Conservation (phyloP, 1,140 invertebrate species). For the Arctopsyche grandis region DNA sequence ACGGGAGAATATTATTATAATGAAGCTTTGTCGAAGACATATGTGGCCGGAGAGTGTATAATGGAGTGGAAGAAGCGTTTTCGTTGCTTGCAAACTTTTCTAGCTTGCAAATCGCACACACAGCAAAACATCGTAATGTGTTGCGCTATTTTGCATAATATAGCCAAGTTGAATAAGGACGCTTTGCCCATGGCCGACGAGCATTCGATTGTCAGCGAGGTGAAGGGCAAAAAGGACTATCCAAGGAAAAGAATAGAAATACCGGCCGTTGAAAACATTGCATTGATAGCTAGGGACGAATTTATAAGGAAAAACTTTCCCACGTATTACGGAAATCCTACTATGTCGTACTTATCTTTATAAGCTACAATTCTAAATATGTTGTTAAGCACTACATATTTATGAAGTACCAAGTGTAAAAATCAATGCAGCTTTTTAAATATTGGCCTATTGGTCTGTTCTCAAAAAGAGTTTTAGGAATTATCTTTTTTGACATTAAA, state of each 20-base stretch:
- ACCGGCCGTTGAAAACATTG: conserved; percentile 46
- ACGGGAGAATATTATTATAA: conserved; percentile 52
- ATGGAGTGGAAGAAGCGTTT: conserved; percentile 50
- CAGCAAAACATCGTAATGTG: conserved; percentile 51
- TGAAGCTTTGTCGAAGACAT: conserved; percentile 48
- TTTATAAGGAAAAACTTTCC: conserved; percentile 52
- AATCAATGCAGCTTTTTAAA: no score
- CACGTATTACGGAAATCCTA: conserved; percentile 44
- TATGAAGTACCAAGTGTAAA: no score
- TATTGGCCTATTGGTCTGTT: no score
- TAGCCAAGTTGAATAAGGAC: conserved; percentile 51
- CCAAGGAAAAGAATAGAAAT: conserved; percentile 48
- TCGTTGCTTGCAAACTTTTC: conserved; percentile 48
- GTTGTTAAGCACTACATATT: no score
- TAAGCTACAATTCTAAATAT: no score
- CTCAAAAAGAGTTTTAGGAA: no score
- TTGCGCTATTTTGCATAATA: conserved; percentile 51
- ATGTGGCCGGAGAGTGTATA: conserved; percentile 45
- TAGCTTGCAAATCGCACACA: conserved; percentile 50
- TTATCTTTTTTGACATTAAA: no score
- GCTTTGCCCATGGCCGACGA: conserved; percentile 43
- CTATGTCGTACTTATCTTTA: conserved; percentile 47
- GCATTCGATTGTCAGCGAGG: conserved; percentile 43
- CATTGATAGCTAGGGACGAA: conserved; percentile 47
- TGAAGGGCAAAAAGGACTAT: conserved; percentile 48